A percentile compares a stretch with the other conserved stretches of the same genome.
These are phyloP conservation scores for Vanacampus margaritifer DNA, from an alignment of 2,113 vertebrate genomes.

Conservation along the genomic window DNA sequence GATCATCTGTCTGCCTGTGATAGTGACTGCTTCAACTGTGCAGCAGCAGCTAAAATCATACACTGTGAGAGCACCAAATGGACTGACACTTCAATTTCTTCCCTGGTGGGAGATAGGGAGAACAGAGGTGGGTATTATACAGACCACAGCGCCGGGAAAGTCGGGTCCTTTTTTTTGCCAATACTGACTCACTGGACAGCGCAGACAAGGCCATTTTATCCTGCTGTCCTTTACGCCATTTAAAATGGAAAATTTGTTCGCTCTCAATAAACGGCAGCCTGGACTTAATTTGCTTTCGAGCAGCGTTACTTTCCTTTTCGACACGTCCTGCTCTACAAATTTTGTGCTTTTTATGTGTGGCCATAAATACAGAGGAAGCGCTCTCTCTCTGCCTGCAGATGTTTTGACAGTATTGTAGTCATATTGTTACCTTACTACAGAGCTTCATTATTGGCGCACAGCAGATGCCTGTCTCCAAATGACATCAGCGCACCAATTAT, in stretches of 20 bases:
- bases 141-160: constrained; percentile 47
- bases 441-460: constrained; percentile 57
- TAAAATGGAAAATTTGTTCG: constrained; percentile 41
- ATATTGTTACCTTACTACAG: constrained; percentile 63
- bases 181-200: constrained; percentile 34
- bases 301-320: constrained; percentile 25
- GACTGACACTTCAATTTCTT: constrained; percentile 73
- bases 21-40: constrained; percentile 45
- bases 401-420: constrained; percentile 60
- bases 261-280: neutral
- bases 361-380: constrained; percentile 31
- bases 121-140: constrained; percentile 62
- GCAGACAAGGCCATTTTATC: constrained; percentile 56
- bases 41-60: constrained; percentile 60
- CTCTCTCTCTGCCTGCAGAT: constrained; percentile 56
- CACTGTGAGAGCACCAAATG: constrained; percentile 45
- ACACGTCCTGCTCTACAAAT: constrained; percentile 28
- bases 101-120: constrained; percentile 61
- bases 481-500: constrained; percentile 69
- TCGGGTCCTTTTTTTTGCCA: constrained; percentile 38
- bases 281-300: constrained; percentile 40
- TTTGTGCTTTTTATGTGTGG: constrained; percentile 36
- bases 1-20: constrained; percentile 36
- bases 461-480: constrained; percentile 65
- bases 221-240: constrained; percentile 30